A percentile compares a stretch with the other conserved stretches of the same genome.
These are phyloP conservation scores for Himalopsyche kuldschensis DNA, from an alignment of 2,888 invertebrate genomes.

Conservation along the genomic window DNA sequence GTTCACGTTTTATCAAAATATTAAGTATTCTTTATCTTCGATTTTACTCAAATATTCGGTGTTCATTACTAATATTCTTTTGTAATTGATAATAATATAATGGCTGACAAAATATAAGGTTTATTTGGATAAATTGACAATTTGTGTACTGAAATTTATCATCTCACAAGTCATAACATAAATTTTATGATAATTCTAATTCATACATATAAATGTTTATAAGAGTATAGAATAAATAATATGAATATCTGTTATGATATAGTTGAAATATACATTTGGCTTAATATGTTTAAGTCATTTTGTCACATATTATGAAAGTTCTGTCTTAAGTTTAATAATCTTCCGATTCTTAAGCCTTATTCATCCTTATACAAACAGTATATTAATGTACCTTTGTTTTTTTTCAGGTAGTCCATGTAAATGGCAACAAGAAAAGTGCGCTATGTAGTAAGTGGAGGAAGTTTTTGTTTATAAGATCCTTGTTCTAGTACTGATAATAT, in stretches of 20 bases:
- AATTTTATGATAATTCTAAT: not conserved
- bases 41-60: not conserved
- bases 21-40: not conserved
- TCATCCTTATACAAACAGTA: too few relatives aligned
- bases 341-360: too few relatives aligned
- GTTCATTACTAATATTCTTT: not conserved
- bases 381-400: not conserved
- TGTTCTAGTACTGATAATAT: not conserved
- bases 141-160: not conserved
- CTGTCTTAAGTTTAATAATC: too few relatives aligned
- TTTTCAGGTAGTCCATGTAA: not conserved
- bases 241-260: too few relatives aligned
- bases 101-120: not conserved
- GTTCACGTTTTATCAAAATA: constrained; percentile 42
- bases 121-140: not conserved
- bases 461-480: not conserved
- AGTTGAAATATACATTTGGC: too few relatives aligned
- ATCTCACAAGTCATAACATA: not conserved
- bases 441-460: constrained; percentile 3
- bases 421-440: not conserved
- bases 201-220: too few relatives aligned
- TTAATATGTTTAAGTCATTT: too few relatives aligned
- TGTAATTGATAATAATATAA: not conserved
- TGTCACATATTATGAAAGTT: too few relatives aligned
- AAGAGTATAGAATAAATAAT: too few relatives aligned